A percentile compares a stretch with the other conserved stretches of the same genome.
Evolutionary conservation across 2,797 vertebrate genomes (phyloP).

Genomic region (Apodemus agrarius): DNA sequence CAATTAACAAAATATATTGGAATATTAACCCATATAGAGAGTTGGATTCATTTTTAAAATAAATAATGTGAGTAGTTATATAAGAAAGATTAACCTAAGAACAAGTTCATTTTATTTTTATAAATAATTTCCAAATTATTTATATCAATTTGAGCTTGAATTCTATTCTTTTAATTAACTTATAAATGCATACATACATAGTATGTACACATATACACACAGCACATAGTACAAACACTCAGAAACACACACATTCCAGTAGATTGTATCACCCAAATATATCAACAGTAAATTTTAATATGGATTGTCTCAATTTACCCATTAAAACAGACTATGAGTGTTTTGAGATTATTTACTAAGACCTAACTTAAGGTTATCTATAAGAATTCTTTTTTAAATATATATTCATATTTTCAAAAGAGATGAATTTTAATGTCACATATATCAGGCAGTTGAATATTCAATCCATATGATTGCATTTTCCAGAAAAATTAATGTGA

Average conservation of each 20-base stretch:
- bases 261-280: background rate
- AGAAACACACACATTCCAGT: background rate
- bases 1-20: background rate
- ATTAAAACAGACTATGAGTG: background rate
- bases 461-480: background rate
- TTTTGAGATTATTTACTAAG: background rate
- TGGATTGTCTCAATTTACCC: background rate
- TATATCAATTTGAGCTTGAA: background rate
- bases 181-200: background rate
- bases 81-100: background rate
- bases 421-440: background rate
- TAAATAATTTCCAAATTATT: background rate
- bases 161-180: background rate
- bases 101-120: background rate
- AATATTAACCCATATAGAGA: background rate
- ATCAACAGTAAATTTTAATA: background rate
- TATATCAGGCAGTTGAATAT: background rate
- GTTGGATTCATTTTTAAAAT: background rate
- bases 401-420: background rate
- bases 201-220: background rate
- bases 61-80: background rate
- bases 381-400: background rate
- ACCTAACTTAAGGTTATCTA: background rate
- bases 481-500: background rate
- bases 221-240: background rate